A percentile compares a stretch with the other conserved stretches of the same genome.
Evolutionary conservation across 2,888 invertebrate genomes (phyloP).

Genomic region (Artemia sinica): DNA sequence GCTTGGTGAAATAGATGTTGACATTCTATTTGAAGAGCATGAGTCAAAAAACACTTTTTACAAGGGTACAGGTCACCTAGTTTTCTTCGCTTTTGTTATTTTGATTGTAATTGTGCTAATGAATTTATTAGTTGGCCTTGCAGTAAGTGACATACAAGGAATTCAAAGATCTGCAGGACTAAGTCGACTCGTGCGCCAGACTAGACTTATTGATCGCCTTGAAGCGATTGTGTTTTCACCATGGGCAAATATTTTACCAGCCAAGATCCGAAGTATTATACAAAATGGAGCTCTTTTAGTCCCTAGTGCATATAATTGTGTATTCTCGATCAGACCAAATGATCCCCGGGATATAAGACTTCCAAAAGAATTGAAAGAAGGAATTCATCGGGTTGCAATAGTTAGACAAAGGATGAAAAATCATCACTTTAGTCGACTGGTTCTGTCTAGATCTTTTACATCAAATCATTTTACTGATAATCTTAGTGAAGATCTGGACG

Average conservation of each 20-base stretch:
- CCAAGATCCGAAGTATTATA: constrained; percentile 45
- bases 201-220: constrained; percentile 59
- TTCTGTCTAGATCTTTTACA: neutral
- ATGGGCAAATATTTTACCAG: constrained; percentile 41
- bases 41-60: constrained; percentile 44
- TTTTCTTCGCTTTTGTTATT: constrained; percentile 57
- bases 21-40: constrained; percentile 26
- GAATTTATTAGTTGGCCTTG: constrained; percentile 63
- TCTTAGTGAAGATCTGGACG: neutral
- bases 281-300: constrained; percentile 56
- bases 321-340: constrained; percentile 57
- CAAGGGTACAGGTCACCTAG: constrained; percentile 52
- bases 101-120: constrained; percentile 63
- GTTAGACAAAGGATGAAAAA: constrained; percentile 15
- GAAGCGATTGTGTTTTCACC: constrained; percentile 62
- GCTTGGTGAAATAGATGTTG: constrained; percentile 64
- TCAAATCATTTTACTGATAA: constrained; percentile 2
- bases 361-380: constrained; percentile 54
- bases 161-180: constrained; percentile 42
- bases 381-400: constrained; percentile 53
- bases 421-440: constrained; percentile 1
- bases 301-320: constrained; percentile 51
- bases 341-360: constrained; percentile 59
- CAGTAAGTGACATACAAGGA: constrained; percentile 63
- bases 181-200: constrained; percentile 60